Evolutionary conservation across 2,113 vertebrate species (phyloP).

Genomic region (Podarcis raffonei): DNA sequence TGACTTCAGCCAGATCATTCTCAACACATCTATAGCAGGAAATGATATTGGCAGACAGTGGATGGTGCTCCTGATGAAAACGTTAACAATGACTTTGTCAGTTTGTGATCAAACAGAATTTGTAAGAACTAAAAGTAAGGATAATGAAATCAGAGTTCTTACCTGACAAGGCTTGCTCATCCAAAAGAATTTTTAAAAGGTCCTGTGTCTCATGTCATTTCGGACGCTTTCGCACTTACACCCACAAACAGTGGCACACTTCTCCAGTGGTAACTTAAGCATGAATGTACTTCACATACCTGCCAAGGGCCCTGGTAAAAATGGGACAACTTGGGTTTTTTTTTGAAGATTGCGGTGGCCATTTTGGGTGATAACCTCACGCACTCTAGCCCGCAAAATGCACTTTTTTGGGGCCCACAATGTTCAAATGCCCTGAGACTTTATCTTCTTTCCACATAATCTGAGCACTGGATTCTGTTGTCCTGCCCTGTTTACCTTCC

Average conservation of each 20-base stretch:
- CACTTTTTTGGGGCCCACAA: too few species aligned
- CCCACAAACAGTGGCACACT: background rate
- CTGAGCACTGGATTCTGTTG: background rate
- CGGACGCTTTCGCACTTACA: background rate
- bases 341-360: too few species aligned
- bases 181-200: background rate
- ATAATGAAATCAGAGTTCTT: conserved; percentile 35
- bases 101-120: conserved; percentile 20
- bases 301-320: background rate
- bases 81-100: conserved; percentile 38
- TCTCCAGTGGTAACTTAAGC: background rate
- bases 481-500: background rate
- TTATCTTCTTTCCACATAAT: background rate
- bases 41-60: background rate
- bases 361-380: too few species aligned
- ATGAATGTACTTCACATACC: background rate
- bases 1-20: background rate
- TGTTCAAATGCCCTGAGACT: too few species aligned
- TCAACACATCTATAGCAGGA: background rate
- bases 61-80: background rate
- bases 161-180: conserved; percentile 32
- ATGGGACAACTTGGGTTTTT: too few species aligned
- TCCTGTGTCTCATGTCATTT: background rate
- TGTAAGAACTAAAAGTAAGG: background rate
- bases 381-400: too few species aligned